These are phyloP conservation scores for Trisateles emortualis DNA, from an alignment of 2,888 invertebrate species.

Conservation along the genomic window DNA sequence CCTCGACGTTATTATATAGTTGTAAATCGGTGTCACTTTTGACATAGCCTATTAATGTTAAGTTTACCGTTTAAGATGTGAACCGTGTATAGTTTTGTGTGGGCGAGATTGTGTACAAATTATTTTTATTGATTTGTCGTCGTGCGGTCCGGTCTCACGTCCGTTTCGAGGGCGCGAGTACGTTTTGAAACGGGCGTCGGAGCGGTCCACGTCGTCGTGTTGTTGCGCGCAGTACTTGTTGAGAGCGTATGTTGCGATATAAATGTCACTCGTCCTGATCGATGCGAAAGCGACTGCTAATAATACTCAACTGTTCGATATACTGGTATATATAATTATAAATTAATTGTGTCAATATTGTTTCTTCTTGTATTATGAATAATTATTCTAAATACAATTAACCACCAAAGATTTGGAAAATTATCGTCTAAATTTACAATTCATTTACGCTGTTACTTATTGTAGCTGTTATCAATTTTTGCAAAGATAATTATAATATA, in stretches of 20 bases:
- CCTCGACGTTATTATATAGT: constrained; percentile 79
- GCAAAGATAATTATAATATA: constrained; percentile 33
- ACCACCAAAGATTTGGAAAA: constrained; percentile 66
- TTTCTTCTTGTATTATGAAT: constrained; percentile 29
- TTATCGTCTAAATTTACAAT: constrained; percentile 47
- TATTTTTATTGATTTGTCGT: constrained; percentile 72
- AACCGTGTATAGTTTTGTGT: constrained; percentile 76
- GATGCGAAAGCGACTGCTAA: constrained; percentile 46
- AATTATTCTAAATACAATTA: constrained; percentile 52
- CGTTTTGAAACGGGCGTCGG: constrained; percentile 50
- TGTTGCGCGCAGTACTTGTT: constrained; percentile 62
- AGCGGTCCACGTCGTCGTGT: constrained; percentile 58
- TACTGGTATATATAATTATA: constrained; percentile 38
- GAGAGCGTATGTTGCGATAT: constrained; percentile 53
- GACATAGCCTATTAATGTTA: constrained; percentile 86
- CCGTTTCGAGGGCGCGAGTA: constrained; percentile 36
- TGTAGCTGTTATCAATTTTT: constrained; percentile 35
- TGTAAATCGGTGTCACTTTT: constrained; percentile 80
- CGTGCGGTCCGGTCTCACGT: constrained; percentile 36
- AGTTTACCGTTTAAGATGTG: constrained; percentile 80
- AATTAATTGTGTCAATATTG: constrained; percentile 30
- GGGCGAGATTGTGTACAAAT: constrained; percentile 80
- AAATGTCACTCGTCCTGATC: constrained; percentile 59
- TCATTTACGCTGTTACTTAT: constrained; percentile 35
- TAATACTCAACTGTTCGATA: constrained; percentile 56